Evolutionary conservation across 2,888 invertebrate species (phyloP), one percentile per base, ranked within the genome.

Genomic region (Orchesellides sinensis): DNA sequence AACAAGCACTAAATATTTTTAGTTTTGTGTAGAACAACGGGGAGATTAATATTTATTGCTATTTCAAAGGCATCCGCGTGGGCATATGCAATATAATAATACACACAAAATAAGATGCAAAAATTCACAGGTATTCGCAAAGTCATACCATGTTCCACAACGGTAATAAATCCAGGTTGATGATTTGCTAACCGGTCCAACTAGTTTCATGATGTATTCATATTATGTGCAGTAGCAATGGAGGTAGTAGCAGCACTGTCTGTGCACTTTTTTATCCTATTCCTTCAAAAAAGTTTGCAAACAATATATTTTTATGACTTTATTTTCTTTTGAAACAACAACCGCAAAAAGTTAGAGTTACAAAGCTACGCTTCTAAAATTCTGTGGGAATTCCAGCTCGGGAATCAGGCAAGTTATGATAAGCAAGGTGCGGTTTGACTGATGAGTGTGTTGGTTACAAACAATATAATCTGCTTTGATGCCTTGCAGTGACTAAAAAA

Each of bases 181-280:
- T 70, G 70, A 70, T 56, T 70, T 70, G 23, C 70, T 23, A 70
- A 70, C 70, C 70, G 70, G 70, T 70, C 25, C 54, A 70, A 70
- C 70, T 70, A 1, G 70, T 70, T 70, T 70, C 25, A 17, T 8
- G 4, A 3, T 52, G 17, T 52, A 21, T 52, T 52, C 52, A 4
- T 19, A 12, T 35, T 52, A 17, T 52, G 21, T 21, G 52, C 21
- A 49, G 5, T n/a, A n/a, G n/a, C n/a, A n/a, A n/a, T n/a, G n/a
- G n/a, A n/a, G n/a, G n/a, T n/a, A n/a, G n/a, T n/a, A n/a, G n/a
- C n/a, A n/a, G n/a, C n/a, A n/a, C n/a, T n/a, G n/a, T n/a, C n/a
- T n/a, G n/a, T n/a, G n/a, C n/a, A n/a, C n/a, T n/a, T n/a, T n/a
- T n/a, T n/a, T n/a, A n/a, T n/a, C n/a, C n/a, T n/a, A n/a, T n/a